These are phyloP conservation scores for Cardiocondyla obscurior DNA, from an alignment of 1,140 invertebrate species.

Conservation along the genomic window DNA sequence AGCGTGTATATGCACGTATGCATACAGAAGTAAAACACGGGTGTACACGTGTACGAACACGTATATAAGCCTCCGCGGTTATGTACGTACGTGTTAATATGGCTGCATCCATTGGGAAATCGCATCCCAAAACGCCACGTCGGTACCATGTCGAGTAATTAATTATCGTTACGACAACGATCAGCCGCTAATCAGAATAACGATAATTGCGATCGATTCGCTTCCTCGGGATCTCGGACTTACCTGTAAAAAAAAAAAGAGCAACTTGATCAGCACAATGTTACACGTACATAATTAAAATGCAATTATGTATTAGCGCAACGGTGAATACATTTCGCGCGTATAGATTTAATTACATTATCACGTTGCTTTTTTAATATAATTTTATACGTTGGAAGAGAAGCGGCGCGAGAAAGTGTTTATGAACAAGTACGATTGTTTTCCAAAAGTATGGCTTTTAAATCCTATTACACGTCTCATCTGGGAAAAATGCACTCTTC, in stretches of 20 bases:
- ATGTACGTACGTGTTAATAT: slow-evolving; percentile 56
- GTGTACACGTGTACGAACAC: not conserved
- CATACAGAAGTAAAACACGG: not conserved
- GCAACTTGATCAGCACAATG: not conserved
- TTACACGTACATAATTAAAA: slow-evolving; percentile 3
- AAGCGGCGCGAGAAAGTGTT: not conserved
- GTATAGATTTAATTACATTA: not conserved
- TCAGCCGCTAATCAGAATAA: slow-evolving; percentile 51
- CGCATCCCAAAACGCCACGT: slow-evolving; percentile 64
- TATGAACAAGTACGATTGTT: not conserved
- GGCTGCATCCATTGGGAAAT: slow-evolving; percentile 61
- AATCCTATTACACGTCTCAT: not conserved
- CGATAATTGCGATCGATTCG: slow-evolving; percentile 58
- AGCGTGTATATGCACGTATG: not conserved
- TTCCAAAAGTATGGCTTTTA: not conserved
- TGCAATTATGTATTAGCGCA: not conserved
- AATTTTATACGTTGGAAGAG: too few species aligned
- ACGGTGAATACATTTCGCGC: not conserved
- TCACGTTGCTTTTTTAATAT: not conserved
- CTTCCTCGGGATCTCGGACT: slow-evolving; percentile 15
- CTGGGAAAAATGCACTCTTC: not conserved
- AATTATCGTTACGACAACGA: slow-evolving; percentile 60
- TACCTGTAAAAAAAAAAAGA: slow-evolving; percentile 60
- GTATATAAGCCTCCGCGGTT: not conserved
- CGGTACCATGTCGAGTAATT: slow-evolving; percentile 57